These are phyloP conservation scores for Pangasius djambal DNA, from an alignment of 2,797 vertebrate genomes.

Conservation along the genomic window DNA sequence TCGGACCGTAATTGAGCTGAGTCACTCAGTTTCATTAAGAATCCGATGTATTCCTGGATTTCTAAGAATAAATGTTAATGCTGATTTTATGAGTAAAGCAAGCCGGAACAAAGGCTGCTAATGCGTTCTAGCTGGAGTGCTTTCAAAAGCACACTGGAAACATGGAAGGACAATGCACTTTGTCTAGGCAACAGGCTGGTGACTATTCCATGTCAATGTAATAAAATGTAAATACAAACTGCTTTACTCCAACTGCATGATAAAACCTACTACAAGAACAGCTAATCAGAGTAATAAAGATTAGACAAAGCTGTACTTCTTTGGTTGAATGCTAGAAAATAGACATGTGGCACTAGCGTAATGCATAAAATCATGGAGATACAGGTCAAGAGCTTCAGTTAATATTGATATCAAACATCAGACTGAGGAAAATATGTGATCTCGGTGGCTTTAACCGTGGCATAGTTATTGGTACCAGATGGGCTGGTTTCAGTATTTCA, in stretches of 20 bases:
- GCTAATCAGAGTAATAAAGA: not conserved
- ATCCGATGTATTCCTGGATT: constrained; percentile 19
- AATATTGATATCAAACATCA: not conserved
- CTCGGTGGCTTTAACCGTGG: not conserved
- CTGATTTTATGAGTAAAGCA: constrained; percentile 1
- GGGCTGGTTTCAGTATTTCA: not conserved
- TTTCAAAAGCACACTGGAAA: not conserved
- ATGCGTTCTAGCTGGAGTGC: not conserved
- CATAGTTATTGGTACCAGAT: not conserved
- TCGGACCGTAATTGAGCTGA: not conserved
- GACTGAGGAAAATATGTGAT: constrained; percentile 7
- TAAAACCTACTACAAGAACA: not conserved
- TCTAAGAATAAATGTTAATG: constrained; percentile 9
- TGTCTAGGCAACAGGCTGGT: not conserved
- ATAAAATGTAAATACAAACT: constrained; percentile 12
- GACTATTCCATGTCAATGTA: not conserved
- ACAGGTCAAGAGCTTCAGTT: not conserved
- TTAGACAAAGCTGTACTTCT: not conserved
- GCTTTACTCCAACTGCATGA: not conserved
- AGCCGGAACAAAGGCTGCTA: not conserved
- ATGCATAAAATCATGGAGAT: not conserved
- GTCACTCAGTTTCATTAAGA: not conserved
- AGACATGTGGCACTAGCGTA: not conserved
- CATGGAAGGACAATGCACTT: not conserved
- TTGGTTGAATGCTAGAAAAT: not conserved